Conservation (phyloP, 1,140 invertebrate genomes). For the Leptestheria dahalacensis region DNA sequence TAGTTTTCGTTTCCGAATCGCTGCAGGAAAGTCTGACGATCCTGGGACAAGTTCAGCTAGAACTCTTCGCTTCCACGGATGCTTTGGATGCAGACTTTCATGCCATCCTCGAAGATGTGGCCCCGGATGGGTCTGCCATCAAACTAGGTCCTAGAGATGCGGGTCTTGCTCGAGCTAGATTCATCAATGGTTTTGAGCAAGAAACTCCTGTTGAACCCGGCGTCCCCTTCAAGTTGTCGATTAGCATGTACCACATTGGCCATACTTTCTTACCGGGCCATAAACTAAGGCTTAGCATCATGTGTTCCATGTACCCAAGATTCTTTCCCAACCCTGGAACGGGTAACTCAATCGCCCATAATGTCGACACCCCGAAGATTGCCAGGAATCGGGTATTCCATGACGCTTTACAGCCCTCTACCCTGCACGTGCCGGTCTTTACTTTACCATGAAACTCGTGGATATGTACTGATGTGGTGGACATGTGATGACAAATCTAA, state of each 20-base stretch:
- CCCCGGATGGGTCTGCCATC: not conserved
- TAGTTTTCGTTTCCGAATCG: not conserved
- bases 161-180: not conserved
- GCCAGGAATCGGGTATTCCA: not conserved
- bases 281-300: not conserved
- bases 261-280: not conserved
- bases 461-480: too few species aligned
- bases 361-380: not conserved
- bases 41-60: not conserved
- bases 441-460: not conserved
- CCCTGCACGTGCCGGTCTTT: not conserved
- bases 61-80: not conserved
- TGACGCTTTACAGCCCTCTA: not conserved
- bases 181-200: not conserved
- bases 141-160: not conserved
- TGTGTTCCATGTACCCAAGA: not conserved
- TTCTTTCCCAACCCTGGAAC: not conserved
- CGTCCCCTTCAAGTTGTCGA: not conserved
- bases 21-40: not conserved
- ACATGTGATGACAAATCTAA: too few species aligned
- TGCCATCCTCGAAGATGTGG: not conserved
- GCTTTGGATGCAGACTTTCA: not conserved
- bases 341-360: not conserved
- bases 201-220: not conserved
- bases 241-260: not conserved